Conservation (phyloP, 1,140 invertebrate species). For the Drosophila sturtevanti region DNA sequence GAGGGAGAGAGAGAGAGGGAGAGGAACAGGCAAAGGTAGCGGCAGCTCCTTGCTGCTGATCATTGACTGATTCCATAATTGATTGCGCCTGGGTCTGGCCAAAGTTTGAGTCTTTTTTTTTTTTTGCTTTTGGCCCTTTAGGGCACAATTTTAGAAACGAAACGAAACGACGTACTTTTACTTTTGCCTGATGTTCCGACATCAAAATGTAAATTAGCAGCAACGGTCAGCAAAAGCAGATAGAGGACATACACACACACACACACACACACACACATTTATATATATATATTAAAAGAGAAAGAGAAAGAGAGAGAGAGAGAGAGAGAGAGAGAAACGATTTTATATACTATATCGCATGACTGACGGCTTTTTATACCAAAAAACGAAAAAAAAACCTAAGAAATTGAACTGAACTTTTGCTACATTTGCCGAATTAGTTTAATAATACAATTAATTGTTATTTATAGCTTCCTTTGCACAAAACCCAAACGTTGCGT, state of each 20-base stretch:
- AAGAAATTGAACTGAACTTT: not conserved
- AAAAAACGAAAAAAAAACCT: not conserved
- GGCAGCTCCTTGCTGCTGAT: conserved; percentile 68
- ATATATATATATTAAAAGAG: too few species aligned
- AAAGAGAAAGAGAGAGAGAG: conserved; percentile 3
- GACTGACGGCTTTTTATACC: conserved; percentile 75
- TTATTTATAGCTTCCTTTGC: conserved; percentile 77
- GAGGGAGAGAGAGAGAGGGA: too few species aligned
- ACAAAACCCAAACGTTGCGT: conserved; percentile 44
- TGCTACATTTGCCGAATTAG: conserved; percentile 55
- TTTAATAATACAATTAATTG: conserved; percentile 81
- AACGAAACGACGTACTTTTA: conserved; percentile 53
- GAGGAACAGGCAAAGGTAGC: conserved; percentile 1
- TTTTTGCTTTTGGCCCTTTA: conserved; percentile 23
- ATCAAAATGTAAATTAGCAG: conserved; percentile 73
- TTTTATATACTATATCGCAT: conserved; percentile 71
- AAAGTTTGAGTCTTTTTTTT: conserved; percentile 6
- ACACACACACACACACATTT: too few species aligned
- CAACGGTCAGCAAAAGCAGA: not conserved
- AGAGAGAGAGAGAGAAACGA: conserved; percentile 35
- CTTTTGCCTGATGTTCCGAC: conserved; percentile 45
- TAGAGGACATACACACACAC: too few species aligned
- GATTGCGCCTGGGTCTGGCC: conserved; percentile 46
- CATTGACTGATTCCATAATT: conserved; percentile 76
- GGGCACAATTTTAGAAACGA: conserved; percentile 70